Evolutionary conservation across 2,888 invertebrate genomes (phyloP), one percentile per base, ranked within the genome.

Genomic region (Drosophila sordidapex): DNA sequence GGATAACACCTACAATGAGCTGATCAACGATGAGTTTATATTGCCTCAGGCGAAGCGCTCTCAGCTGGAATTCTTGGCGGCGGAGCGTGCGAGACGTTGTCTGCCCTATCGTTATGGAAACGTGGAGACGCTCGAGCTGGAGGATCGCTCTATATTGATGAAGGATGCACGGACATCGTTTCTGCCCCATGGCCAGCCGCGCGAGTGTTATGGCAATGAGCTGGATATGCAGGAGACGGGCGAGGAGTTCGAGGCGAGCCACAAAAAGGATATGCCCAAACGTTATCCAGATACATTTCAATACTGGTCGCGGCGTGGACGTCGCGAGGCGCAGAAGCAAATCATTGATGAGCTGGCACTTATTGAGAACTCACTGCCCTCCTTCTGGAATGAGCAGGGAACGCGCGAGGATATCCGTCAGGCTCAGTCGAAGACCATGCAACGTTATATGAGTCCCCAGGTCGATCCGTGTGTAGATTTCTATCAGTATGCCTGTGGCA

Each of bases 401-500:
- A 91, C 89, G 6, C 87, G 88, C n/a, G 92, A 94, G 8, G 94
- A 94, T 10, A 95, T 96, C 64, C 94, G 95, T 74, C 92, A 90
- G 36, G 94, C 95, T 2, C 96, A 96, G 93, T 95, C 96, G 2
- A 94, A 94, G 70, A 95, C 96, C 73, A 97, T 97, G 97, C 94
- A 94, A 78, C 95, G 95, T 65, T 96, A 96, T 84, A 97, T 97
- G 96, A 96, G 97, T 84, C 93, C 92, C 1, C 94, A 93, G 33
- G 95, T 94, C 0, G 95, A 97, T 90, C 97, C 97, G 0, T 97
- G 97, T 90, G 94, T 95, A 7, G 97, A 97, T 91, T 97, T 97
- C 91, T 97, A 97, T 91, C 95, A 96, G 86, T 98, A 96, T 86
- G 96, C 97, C 0, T 98, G 96, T 91, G 98, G 98, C 1, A 97